Conservation (phyloP, 37 sponge, comb jelly and placozoan genomes). For the Axinella damicornis region DNA sequence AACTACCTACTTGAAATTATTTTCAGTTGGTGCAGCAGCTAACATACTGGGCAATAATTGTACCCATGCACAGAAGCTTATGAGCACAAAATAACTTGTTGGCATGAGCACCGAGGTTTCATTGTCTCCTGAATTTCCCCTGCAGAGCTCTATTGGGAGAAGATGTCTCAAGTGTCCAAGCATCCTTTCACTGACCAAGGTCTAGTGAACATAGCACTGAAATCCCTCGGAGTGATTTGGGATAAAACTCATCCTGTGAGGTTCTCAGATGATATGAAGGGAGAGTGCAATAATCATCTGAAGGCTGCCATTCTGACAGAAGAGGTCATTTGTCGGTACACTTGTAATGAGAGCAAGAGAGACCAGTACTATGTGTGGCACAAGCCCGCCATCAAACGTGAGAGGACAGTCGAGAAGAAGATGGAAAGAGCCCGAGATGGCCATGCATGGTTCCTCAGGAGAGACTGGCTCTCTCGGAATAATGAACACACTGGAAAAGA, state of each 20-base stretch:
- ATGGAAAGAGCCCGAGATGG: conserved; percentile 10
- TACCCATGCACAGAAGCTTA: too few relatives aligned
- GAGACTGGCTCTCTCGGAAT: neutral
- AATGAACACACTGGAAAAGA: neutral
- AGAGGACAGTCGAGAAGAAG: conserved; percentile 32
- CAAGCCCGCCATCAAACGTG: conserved; percentile 20
- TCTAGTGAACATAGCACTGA: conserved; percentile 23
- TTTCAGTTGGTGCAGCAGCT: too few relatives aligned
- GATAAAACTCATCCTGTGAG: neutral
- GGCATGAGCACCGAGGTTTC: too few relatives aligned
- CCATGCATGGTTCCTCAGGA: conserved; percentile 17
- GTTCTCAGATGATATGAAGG: neutral
- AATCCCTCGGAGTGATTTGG: neutral
- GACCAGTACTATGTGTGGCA: conserved; percentile 28
- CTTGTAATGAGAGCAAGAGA: neutral
- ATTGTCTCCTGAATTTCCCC: neutral
- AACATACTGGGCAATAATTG: too few relatives aligned
- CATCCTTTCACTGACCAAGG: conserved; percentile 25
- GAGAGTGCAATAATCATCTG: neutral
- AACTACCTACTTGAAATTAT: too few relatives aligned
- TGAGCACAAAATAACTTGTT: too few relatives aligned
- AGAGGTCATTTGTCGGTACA: conserved; percentile 23
- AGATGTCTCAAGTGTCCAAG: conserved; percentile 1
- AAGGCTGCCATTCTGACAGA: conserved; percentile 21
- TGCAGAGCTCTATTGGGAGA: conserved; percentile 6